Evolutionary conservation across 2,797 vertebrate species (phyloP), one percentile per base, ranked within the genome.

Genomic region (Pseudochaenichthys georgianus): DNA sequence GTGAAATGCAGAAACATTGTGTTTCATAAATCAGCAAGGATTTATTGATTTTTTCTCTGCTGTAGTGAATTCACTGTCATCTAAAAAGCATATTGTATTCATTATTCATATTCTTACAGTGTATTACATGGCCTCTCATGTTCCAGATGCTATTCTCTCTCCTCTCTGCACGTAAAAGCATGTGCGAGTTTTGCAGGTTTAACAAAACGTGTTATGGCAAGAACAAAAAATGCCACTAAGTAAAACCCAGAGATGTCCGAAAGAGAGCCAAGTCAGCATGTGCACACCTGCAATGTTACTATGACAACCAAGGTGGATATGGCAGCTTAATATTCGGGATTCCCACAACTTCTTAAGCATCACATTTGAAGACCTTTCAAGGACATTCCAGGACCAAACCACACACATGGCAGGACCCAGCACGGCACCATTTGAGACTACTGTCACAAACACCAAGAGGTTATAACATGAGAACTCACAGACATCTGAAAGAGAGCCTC

Each of bases 261-360:
- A 75, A 66, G 71, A 67, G 43, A 82, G 15, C 4, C 17, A 9
- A 21, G 41, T 41, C 65, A 70, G 21, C 13, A 0, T 50, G 47
- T 62, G 69, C 54, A 64, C 19, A 77, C 70, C 82, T 79, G 73
- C 70, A 63, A 13, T 73, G 60, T 80, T 74, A 78, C 78, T 68
- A 78, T 85, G 80, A 75, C 77, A 57, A 85, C 82, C 38, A 46
- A 69, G n/a, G 54, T 47, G 62, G 34, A 46, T 41, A 31, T 46
- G 38, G 66, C 61, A 67, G 64, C 57, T 60, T 13, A 64, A 54
- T 41, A 43, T 45, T 28, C 28, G 28, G 28, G 28, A 28, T 28
- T 28, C 28, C 28, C 28, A 28, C 28, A 38, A 6, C 7, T 38
- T 38, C 34, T 38, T 38, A 38, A 38, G 6, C 34, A 38, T 38